A percentile compares a stretch with the other conserved stretches of the same genome.
phyloP scores from a whole-genome alignment of 2,797 vertebrate species.

The Eurystomus glaucurus region DNA sequence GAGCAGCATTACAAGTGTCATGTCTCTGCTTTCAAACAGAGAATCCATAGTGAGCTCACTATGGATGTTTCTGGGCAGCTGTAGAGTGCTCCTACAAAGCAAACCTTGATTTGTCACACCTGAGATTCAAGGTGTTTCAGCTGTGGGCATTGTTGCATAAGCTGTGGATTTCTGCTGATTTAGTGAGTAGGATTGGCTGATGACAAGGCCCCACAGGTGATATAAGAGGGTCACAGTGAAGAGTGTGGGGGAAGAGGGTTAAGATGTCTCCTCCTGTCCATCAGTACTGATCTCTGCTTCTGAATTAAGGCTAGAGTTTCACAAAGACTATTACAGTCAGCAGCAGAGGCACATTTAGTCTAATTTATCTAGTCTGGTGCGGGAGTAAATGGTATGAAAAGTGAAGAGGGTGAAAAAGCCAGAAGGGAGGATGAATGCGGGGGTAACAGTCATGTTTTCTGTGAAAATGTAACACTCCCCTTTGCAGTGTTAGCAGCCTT shows the following conservation, averaged over 20 bases:
- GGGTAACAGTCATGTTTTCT: neutral
- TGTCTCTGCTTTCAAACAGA: neutral
- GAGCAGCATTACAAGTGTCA: neutral
- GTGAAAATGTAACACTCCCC: neutral
- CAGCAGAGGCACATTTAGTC: neutral
- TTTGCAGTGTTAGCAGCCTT: neutral
- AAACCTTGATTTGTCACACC: neutral
- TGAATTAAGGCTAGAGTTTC: neutral
- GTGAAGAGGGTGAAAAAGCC: neutral
- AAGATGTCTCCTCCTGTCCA: rapidly evolving
- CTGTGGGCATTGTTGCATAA: neutral
- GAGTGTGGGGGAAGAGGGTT: rapidly evolving
- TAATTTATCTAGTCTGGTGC: neutral
- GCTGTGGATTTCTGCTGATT: neutral
- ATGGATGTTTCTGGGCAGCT: neutral
- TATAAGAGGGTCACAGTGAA: rapidly evolving
- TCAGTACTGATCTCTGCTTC: neutral
- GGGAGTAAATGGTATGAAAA: neutral
- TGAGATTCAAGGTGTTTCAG: neutral
- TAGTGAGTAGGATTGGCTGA: neutral
- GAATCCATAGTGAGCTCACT: rapidly evolving
- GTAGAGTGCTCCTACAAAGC: neutral
- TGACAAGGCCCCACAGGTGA: neutral
- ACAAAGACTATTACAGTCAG: too few species aligned
- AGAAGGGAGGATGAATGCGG: neutral